Base-by-base conservation (phyloP, 2,113 vertebrate genomes). In the Sisor rabdophorus region DNA sequence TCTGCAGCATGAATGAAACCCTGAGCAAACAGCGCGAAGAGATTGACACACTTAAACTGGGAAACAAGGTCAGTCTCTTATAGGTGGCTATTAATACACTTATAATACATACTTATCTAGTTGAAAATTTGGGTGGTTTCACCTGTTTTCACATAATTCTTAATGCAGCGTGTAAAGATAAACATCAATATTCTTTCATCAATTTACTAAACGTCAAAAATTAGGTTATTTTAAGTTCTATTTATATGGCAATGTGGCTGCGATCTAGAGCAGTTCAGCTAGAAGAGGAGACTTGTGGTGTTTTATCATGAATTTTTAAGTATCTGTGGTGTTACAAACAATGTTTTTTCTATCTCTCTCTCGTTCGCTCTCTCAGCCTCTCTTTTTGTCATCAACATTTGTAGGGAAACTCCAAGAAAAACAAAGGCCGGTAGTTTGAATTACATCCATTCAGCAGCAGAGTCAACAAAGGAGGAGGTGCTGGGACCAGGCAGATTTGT, bases 1-100 rank as follows among this genome's bases (percentile, higher is more conserved):
- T 99, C 79, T 99, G 97, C 81, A 96, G 94, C 54, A 97, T 99
- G 95, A 99, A 97, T 1, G 97, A 99, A 91, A 99, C 95, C 0
- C 84, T 99, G 83, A 95, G 95, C 59, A 97, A 96, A 78, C 97
- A 99, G 88, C 93, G 95, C 53, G 97, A 98, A 73, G 95, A 98
- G 87, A 99, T 99, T 1, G 97, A 99, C 87, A 95, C 94, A 0
- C 91, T 99, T 0, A 98, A 97, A 88, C 91, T 98, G 88, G 82
- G 92, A 78, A 92, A 84, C 88, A 99, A 97, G 95, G 97, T 99
- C 40, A 85, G 11, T 17, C 13, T 2, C 0, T 20, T 2, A 53
- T 11, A 40, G 40, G n/a, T 19, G n/a, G 20, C 7, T 24, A 8
- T 47, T 24, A 24, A 7, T 16, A 24, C 36, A 56, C 50, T 15